phyloP scores from a whole-genome alignment of 2,113 vertebrate genomes.

The Gila orcuttii region DNA sequence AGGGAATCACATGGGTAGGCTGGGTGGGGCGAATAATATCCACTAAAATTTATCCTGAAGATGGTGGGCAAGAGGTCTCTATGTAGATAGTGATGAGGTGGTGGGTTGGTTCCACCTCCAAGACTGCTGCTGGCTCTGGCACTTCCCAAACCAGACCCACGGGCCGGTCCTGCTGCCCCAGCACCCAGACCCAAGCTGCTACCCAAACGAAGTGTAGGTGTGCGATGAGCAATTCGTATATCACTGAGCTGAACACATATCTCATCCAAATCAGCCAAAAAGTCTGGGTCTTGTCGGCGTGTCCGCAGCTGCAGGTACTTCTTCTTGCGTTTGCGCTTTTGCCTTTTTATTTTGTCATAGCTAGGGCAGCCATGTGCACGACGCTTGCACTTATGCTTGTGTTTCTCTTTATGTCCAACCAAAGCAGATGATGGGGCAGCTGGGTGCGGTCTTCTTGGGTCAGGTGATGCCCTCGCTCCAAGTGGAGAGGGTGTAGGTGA shows the following conservation, averaged over 20 bases:
- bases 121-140: slow-evolving; percentile 63
- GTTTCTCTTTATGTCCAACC: slow-evolving; percentile 90
- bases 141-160: slow-evolving; percentile 61
- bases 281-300: slow-evolving; percentile 90
- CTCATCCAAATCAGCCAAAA: slow-evolving; percentile 91
- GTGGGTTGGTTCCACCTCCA: slow-evolving; percentile 74
- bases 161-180: slow-evolving; percentile 60
- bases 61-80: slow-evolving; percentile 95
- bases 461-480: slow-evolving; percentile 74
- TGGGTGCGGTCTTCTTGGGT: slow-evolving; percentile 77
- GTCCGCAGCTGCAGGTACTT: slow-evolving; percentile 91
- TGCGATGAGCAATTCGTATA: slow-evolving; percentile 92
- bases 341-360: slow-evolving; percentile 95
- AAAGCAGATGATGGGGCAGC: slow-evolving; percentile 69
- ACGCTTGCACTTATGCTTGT: slow-evolving; percentile 97
- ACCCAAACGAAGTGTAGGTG: slow-evolving; percentile 75
- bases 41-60: slow-evolving; percentile 91
- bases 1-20: slow-evolving; percentile 86
- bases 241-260: slow-evolving; percentile 89
- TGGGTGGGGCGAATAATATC: slow-evolving; percentile 90
- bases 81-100: slow-evolving; percentile 90
- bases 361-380: slow-evolving; percentile 89
- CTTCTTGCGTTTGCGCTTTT: slow-evolving; percentile 98
- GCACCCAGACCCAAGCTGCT: slow-evolving; percentile 66
- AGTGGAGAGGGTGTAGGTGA: slow-evolving; percentile 82